Conservation (phyloP, 2,888 invertebrate species). For the Cybosia mesomella region DNA sequence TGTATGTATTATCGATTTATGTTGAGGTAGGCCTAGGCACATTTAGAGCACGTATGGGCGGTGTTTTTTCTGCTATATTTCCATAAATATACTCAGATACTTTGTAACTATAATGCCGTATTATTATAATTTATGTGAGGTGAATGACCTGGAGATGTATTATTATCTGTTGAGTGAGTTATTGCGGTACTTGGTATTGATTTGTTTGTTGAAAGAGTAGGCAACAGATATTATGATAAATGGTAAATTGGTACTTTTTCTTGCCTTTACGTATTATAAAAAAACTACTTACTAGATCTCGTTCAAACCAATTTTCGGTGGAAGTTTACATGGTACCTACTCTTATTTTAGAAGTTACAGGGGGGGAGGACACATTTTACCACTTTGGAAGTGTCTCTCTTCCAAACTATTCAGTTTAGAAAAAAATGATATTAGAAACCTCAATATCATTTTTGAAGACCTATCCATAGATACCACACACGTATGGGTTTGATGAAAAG, state of each 20-base stretch:
- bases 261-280: background rate
- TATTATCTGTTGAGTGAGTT: slow-evolving; percentile 15
- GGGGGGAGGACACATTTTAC: too few species aligned
- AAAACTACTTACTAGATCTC: too few species aligned
- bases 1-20: slow-evolving; percentile 20
- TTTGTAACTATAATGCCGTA: slow-evolving; percentile 8
- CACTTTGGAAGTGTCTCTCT: too few species aligned
- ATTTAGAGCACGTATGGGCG: slow-evolving; percentile 41
- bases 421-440: too few species aligned
- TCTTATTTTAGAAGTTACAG: too few species aligned
- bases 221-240: slow-evolving; percentile 1
- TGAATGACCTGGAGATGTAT: slow-evolving; percentile 32
- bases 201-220: slow-evolving; percentile 8
- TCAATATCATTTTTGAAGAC: too few species aligned
- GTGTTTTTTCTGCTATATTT: slow-evolving; percentile 30
- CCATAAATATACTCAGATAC: slow-evolving; percentile 16
- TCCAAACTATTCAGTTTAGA: too few species aligned
- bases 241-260: slow-evolving; percentile 5
- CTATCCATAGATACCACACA: too few species aligned
- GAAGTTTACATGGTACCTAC: too few species aligned
- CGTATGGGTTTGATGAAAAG: too few species aligned
- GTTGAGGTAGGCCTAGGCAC: slow-evolving; percentile 56
- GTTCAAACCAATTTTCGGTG: too few species aligned
- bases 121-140: slow-evolving; percentile 27
- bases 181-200: slow-evolving; percentile 9